Base-by-base conservation (phyloP, 1,140 invertebrate species). In the Sminthurides bifidus region DNA sequence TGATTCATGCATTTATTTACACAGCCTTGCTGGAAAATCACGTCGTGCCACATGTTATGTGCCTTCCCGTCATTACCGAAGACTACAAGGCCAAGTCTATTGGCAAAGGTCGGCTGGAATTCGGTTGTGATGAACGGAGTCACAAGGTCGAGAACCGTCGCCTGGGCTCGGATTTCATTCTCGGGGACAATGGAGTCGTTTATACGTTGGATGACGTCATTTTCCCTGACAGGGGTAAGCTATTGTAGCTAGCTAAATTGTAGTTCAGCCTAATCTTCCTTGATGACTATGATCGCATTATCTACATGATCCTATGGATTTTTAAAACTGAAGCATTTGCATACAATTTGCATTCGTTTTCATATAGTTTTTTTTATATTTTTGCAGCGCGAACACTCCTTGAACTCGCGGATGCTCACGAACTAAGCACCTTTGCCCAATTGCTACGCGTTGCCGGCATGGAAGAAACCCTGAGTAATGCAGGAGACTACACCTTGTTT, bases 401-500 rank as follows among this genome's bases (percentile, higher is more conserved):
- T 19, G 71, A 75, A 55, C 54, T 75, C 31, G 58, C 60, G 5
- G 66, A 72, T 46, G 59, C 66, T 3, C 59, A 68, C 6, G 63
- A 72, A 23, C 55, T 74, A 23, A 56, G 54, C 14, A 71, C 67
- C 5, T 75, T 76, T 56, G 53, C 68, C 6, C 66, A 73, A 40
- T 59, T 75, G 29, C 67, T 74, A 3, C 67, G 64, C 49, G 67
- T 66, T 23, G 70, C 72, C 6, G 72, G 72, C 1, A 50, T 76
- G 21, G 72, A 74, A 59, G 70, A 73, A 29, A 63, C 63, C 1
- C 66, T 75, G 12, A 68, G 67, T 21, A 67, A 68, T 49, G 67
- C 66, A 15, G 73, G 74, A 12, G 70, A 72, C 5, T 77, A 73
- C 65, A 78, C 77, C 1, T 51, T 78, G 3, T 75, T 79, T 40